These are phyloP conservation scores for Chascanopsetta lugubris DNA, from an alignment of 2,113 vertebrate genomes.

Conservation along the genomic window DNA sequence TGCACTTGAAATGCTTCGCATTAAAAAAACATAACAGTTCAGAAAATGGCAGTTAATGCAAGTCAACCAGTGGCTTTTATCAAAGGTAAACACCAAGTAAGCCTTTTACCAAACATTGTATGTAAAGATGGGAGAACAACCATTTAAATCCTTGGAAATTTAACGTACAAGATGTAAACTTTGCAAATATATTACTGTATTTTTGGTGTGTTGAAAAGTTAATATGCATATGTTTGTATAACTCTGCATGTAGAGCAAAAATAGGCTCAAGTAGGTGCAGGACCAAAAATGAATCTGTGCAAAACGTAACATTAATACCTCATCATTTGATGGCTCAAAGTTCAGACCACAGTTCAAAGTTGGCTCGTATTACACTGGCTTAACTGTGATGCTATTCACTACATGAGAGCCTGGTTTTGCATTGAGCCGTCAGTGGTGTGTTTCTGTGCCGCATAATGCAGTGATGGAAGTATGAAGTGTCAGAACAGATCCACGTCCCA, in stretches of 20 bases:
- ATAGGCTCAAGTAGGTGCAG: neutral
- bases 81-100: neutral
- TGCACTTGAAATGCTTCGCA: neutral
- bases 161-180: no score
- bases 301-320: neutral
- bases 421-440: neutral
- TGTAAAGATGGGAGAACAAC: no score
- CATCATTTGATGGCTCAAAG: neutral
- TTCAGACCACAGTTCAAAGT: neutral
- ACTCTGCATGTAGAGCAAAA: neutral
- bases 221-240: neutral
- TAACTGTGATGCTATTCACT: conserved; percentile 3
- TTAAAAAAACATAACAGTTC: neutral
- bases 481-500: neutral
- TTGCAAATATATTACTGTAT: neutral
- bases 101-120: no score
- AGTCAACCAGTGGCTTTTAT: neutral
- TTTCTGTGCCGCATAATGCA: conserved; percentile 10
- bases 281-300: neutral
- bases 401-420: neutral
- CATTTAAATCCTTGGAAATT: neutral
- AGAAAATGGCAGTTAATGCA: neutral
- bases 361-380: neutral
- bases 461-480: conserved; percentile 10
- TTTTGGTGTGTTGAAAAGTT: neutral